Percentiles rank a stretch among this genome's conserved stretches.
These are phyloP conservation scores for Agonopterix alstromeriana DNA, from an alignment of 2,888 invertebrate species.

Conservation along the genomic window DNA sequence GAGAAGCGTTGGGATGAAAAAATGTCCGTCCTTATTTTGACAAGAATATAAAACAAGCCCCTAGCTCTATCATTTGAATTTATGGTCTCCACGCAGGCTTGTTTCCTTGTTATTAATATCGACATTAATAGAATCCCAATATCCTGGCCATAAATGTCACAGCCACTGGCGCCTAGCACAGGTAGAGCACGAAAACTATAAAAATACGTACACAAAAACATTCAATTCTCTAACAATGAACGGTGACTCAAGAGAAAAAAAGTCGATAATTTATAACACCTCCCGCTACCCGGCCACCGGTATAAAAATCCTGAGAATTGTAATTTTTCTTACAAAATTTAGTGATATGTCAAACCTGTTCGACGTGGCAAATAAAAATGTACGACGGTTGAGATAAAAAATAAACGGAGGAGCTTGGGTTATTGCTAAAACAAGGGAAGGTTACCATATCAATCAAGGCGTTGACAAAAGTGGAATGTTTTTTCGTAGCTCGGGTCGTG, in stretches of 20 bases:
- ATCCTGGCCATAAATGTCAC: conserved; percentile 72
- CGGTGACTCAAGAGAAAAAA: conserved; percentile 54
- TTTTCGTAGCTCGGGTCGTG: conserved; percentile 39
- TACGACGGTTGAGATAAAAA: conserved; percentile 47
- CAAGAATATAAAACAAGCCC: conserved; percentile 43
- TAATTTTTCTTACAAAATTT: conserved; percentile 73
- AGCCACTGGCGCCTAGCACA: conserved; percentile 72
- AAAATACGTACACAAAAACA: conserved; percentile 60
- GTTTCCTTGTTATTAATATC: conserved; percentile 71
- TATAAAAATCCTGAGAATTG: conserved; percentile 65
- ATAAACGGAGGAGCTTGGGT: conserved; percentile 50
- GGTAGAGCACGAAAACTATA: conserved; percentile 55
- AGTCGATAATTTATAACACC: conserved; percentile 65
- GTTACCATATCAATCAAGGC: conserved; percentile 73
- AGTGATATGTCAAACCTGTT: conserved; percentile 74
- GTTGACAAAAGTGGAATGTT: conserved; percentile 71
- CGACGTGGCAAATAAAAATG: conserved; percentile 72
- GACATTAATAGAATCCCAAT: conserved; percentile 71
- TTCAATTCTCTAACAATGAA: conserved; percentile 52
- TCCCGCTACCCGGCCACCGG: conserved; percentile 56
- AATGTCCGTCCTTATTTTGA: conserved; percentile 52
- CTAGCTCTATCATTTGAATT: conserved; percentile 52
- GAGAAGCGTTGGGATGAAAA: conserved; percentile 20
- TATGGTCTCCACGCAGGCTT: conserved; percentile 48
- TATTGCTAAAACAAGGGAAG: conserved; percentile 75